These are phyloP conservation scores for Xylocopa sonorina DNA, from an alignment of 1,140 invertebrate species.

Conservation along the genomic window DNA sequence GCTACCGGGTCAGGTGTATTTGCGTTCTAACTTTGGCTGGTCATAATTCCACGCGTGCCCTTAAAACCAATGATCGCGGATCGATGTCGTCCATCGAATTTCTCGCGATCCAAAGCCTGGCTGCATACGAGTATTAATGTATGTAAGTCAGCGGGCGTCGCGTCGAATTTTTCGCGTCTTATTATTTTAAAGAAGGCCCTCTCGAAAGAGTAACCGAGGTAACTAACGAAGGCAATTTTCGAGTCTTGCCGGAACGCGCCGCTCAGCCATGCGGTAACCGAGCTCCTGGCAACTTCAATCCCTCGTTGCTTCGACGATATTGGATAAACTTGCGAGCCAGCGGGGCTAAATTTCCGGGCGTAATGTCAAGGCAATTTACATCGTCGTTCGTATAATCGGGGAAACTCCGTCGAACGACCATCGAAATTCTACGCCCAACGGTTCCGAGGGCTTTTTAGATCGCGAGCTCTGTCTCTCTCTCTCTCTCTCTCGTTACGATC, in stretches of 20 bases:
- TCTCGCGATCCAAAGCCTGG: too few species aligned
- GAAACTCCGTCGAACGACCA: slow-evolving; percentile 14
- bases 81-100: not conserved
- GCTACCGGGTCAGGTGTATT: slow-evolving; percentile 39
- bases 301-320: slow-evolving; percentile 38
- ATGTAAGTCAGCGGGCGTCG: not conserved
- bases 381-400: slow-evolving; percentile 16
- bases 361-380: slow-evolving; percentile 31
- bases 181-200: slow-evolving; percentile 43
- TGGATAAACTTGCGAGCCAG: slow-evolving; percentile 46
- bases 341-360: slow-evolving; percentile 34
- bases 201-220: not conserved
- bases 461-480: too few species aligned
- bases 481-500: not conserved
- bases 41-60: slow-evolving; percentile 1
- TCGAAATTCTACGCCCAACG: slow-evolving; percentile 10
- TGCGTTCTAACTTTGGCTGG: slow-evolving; percentile 34
- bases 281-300: slow-evolving; percentile 43
- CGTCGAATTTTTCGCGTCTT: slow-evolving; percentile 15
- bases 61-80: too few species aligned
- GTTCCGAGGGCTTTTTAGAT: not conserved
- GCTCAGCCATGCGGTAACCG: slow-evolving; percentile 23
- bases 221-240: slow-evolving; percentile 47
- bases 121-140: too few species aligned
- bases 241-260: not conserved